A percentile compares a stretch with the other conserved stretches of the same genome.
Conservation (phyloP, 2,113 vertebrate genomes). For the Hepsetus odoe region DNA sequence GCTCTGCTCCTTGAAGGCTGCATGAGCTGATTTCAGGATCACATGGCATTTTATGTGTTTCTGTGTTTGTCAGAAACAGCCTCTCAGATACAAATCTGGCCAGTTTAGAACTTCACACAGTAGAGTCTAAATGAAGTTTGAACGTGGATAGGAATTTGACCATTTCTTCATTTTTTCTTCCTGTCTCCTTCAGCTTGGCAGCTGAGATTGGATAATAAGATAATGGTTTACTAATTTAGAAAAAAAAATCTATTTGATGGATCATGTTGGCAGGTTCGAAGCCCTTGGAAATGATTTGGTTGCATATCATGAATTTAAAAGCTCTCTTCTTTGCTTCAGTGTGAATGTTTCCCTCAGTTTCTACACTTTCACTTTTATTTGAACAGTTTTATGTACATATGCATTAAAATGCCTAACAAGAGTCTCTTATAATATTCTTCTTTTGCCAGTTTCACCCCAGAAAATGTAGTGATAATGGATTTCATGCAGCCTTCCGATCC, state of each 20-base stretch:
- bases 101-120: background rate
- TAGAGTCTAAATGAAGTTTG: background rate
- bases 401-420: no score
- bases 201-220: background rate
- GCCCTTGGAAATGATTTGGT: background rate
- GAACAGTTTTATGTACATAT: no score
- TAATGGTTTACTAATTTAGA: background rate
- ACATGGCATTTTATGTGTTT: background rate
- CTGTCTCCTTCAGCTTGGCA: background rate
- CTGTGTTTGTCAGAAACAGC: constrained; percentile 1
- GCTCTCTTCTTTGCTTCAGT: background rate
- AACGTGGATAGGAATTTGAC: background rate
- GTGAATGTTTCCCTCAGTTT: background rate
- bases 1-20: constrained; percentile 2
- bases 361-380: no score
- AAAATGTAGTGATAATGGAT: no score
- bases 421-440: no score
- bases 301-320: background rate
- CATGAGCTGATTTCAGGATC: background rate
- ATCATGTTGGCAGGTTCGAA: background rate
- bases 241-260: background rate
- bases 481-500: no score
- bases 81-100: background rate
- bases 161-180: background rate
- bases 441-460: no score